Conservation (phyloP, 2,888 invertebrate genomes). For the Chaetogeoica ovagalla region DNA sequence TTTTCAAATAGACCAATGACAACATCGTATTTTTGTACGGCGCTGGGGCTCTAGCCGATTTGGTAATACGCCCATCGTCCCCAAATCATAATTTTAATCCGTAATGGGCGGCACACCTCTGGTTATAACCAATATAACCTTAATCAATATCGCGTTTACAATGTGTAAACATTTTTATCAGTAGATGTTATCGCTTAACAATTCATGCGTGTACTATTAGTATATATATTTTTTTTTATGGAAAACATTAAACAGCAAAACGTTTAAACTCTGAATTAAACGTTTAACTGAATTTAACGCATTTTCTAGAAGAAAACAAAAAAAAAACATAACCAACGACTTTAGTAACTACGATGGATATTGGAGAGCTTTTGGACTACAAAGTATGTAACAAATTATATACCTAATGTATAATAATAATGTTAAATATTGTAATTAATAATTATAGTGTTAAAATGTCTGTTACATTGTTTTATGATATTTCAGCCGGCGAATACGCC, state of each 20-base stretch:
- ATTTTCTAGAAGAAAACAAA: neutral
- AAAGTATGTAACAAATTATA: conserved; percentile 60
- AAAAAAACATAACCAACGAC: neutral
- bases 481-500: conserved; percentile 80
- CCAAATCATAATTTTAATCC: no score
- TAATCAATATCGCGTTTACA: neutral
- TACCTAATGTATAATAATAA: no score
- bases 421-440: no score
- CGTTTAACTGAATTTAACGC: neutral
- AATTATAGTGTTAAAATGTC: no score
- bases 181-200: neutral
- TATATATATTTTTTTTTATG: neutral
- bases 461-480: conserved; percentile 27
- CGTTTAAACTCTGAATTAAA: neutral
- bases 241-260: neutral
- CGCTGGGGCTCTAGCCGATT: no score
- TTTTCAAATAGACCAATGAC: no score
- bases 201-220: no score
- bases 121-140: neutral
- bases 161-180: conserved; percentile 8
- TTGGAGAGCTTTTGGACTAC: conserved; percentile 65
- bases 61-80: no score
- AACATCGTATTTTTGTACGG: no score
- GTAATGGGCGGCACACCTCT: no score
- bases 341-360: conserved; percentile 62